A percentile compares a stretch with the other conserved stretches of the same genome.
Conservation (phyloP, 2,797 vertebrate genomes). For the Myioborus melanocephalus region DNA sequence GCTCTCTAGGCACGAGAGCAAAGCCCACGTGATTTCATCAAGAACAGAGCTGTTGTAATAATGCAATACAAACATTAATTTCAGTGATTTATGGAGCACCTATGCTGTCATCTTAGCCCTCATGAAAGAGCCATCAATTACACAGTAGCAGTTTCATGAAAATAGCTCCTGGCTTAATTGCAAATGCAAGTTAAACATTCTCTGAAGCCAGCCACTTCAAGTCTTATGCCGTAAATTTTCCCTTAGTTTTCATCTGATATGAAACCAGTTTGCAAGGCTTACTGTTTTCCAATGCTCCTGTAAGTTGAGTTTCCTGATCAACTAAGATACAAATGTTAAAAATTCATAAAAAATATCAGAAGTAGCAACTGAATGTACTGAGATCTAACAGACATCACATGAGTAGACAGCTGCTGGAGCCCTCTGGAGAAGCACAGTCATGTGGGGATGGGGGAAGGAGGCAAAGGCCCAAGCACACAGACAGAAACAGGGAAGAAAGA, state of each 20-base stretch:
- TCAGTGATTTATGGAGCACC: conserved; percentile 7
- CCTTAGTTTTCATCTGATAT: not conserved
- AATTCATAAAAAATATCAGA: not conserved
- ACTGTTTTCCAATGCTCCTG: not conserved
- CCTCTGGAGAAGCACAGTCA: not conserved
- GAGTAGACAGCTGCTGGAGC: not conserved
- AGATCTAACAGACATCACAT: not conserved
- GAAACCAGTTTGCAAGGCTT: not conserved
- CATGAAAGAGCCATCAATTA: not conserved
- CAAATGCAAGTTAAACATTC: not conserved
- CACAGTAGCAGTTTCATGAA: not conserved
- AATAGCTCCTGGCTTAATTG: not conserved
- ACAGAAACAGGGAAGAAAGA: not conserved
- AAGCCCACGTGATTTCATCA: not conserved
- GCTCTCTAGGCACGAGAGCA: not conserved
- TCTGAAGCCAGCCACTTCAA: not conserved
- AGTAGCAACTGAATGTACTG: not conserved
- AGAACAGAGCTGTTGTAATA: not conserved
- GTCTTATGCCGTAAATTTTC: not conserved
- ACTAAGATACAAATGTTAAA: not conserved
- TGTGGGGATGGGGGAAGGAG: not conserved
- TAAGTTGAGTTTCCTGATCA: not conserved
- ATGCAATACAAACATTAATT: not conserved
- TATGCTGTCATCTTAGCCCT: not conserved
- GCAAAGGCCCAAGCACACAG: not conserved